Evolutionary conservation across 2,888 invertebrate species (phyloP).

Genomic region (Sialis fuliginosa): DNA sequence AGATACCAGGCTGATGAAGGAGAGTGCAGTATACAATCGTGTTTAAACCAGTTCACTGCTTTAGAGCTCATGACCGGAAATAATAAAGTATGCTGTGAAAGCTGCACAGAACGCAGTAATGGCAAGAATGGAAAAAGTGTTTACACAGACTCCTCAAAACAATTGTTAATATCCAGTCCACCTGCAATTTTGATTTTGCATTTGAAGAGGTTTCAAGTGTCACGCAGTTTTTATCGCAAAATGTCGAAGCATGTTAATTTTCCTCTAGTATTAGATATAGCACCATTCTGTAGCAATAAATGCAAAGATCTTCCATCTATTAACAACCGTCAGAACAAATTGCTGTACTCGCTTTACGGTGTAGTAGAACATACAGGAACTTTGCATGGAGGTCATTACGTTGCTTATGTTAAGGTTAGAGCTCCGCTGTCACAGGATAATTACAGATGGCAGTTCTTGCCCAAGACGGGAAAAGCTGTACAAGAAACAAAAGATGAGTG

Average conservation of each 20-base stretch:
- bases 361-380: slow-evolving; percentile 90
- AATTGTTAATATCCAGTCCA: slow-evolving; percentile 73
- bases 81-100: slow-evolving; percentile 86
- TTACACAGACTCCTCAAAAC: slow-evolving; percentile 66
- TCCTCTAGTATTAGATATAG: slow-evolving; percentile 67
- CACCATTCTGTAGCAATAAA: slow-evolving; percentile 68
- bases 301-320: slow-evolving; percentile 36
- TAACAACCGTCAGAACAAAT: slow-evolving; percentile 28
- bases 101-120: slow-evolving; percentile 62
- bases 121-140: slow-evolving; percentile 53
- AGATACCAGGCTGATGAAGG: slow-evolving; percentile 58
- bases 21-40: slow-evolving; percentile 73
- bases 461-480: slow-evolving; percentile 33
- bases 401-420: slow-evolving; percentile 87
- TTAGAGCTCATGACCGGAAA: slow-evolving; percentile 78
- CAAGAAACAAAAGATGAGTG: slow-evolving; percentile 27
- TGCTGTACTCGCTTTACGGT: slow-evolving; percentile 82
- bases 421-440: slow-evolving; percentile 39
- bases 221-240: slow-evolving; percentile 31
- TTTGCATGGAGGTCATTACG: slow-evolving; percentile 80
- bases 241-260: slow-evolving; percentile 76
- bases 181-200: slow-evolving; percentile 91
- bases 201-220: slow-evolving; percentile 84
- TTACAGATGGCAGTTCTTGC: slow-evolving; percentile 55
- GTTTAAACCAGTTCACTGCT: slow-evolving; percentile 82